Percentiles rank a stretch among this genome's conserved stretches.
These are phyloP conservation scores for Kryptolebias ocellatus DNA, from an alignment of 2,797 vertebrate genomes.

Conservation along the genomic window DNA sequence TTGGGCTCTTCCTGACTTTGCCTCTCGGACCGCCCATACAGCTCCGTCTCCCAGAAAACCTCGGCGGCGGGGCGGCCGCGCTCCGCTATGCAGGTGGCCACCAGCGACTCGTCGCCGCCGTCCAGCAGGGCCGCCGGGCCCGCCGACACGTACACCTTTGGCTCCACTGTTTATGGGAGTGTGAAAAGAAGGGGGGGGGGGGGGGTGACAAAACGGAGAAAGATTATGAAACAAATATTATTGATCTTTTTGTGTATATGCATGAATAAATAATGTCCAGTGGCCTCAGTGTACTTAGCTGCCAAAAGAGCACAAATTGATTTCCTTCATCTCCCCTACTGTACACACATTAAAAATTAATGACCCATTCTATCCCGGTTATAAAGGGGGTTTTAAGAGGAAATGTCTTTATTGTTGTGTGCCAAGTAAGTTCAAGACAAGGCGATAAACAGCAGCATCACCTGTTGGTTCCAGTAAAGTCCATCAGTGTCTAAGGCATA, in stretches of 20 bases:
- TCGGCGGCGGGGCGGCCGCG: constrained; percentile 90
- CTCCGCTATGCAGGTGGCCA: constrained; percentile 94
- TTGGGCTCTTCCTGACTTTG: constrained; percentile 84
- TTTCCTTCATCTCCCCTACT: constrained; percentile 60
- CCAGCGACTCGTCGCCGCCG: constrained; percentile 87
- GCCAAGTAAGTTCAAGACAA: constrained; percentile 30
- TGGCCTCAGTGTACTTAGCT: constrained; percentile 49
- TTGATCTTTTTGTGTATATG: constrained; percentile 57
- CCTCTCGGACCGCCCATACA: constrained; percentile 85
- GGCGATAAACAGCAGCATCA: constrained; percentile 9
- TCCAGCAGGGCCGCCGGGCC: constrained; percentile 88
- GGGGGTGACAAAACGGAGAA: constrained; percentile 45
- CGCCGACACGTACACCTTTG: constrained; percentile 88
- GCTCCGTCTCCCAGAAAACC: constrained; percentile 90
- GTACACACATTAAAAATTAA: constrained; percentile 72
- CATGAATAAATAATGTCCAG: constrained; percentile 76
- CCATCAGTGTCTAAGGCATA: constrained; percentile 8
- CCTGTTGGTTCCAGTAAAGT: constrained; percentile 23
- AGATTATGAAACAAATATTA: constrained; percentile 65
- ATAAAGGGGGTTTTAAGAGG: constrained; percentile 46
- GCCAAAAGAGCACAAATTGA: constrained; percentile 60
- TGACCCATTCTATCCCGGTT: constrained; percentile 49
- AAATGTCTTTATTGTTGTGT: constrained; percentile 41
- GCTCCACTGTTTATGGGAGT: constrained; percentile 85
- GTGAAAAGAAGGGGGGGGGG: not conserved